phyloP scores from a whole-genome alignment of 2,888 invertebrate genomes.

The Heliothis peltigera region DNA sequence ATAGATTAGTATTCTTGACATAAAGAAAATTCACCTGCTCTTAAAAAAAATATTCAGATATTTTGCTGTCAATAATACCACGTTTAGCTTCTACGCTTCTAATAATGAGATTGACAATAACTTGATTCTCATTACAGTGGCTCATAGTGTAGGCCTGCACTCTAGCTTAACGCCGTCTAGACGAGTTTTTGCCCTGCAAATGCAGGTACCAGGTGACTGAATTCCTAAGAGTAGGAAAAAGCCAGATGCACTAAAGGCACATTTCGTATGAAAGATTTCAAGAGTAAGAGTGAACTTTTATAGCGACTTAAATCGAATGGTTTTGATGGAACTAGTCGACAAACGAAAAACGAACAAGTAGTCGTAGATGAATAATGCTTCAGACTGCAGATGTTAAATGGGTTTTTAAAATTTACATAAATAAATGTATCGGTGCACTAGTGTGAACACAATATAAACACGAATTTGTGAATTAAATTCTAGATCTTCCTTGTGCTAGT shows the following conservation, averaged over 20 bases:
- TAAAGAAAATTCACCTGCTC: constrained; percentile 29
- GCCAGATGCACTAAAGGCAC: constrained; percentile 52
- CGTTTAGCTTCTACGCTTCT: constrained; percentile 50
- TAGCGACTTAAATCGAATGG: constrained; percentile 19
- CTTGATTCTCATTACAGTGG: constrained; percentile 60
- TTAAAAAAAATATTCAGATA: constrained; percentile 19
- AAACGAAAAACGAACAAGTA: too few species aligned
- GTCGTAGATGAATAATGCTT: too few species aligned
- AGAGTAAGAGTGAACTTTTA: constrained; percentile 42
- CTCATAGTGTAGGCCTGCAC: constrained; percentile 68
- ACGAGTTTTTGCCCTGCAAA: constrained; percentile 79
- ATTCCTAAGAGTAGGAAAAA: constrained; percentile 67
- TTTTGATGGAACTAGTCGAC: not conserved
- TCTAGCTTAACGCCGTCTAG: constrained; percentile 78
- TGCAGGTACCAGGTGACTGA: constrained; percentile 75
- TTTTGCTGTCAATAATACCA: constrained; percentile 5
- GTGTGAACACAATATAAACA: too few species aligned
- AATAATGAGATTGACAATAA: constrained; percentile 69
- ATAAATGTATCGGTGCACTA: too few species aligned
- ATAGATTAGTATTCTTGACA: constrained; percentile 49
- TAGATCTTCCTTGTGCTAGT: not conserved
- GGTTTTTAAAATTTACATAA: too few species aligned
- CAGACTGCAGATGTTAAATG: too few species aligned
- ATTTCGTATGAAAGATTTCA: constrained; percentile 37
- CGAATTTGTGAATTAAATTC: not conserved